Conservation (phyloP, 2,797 vertebrate genomes). For the Coreius guichenoti region DNA sequence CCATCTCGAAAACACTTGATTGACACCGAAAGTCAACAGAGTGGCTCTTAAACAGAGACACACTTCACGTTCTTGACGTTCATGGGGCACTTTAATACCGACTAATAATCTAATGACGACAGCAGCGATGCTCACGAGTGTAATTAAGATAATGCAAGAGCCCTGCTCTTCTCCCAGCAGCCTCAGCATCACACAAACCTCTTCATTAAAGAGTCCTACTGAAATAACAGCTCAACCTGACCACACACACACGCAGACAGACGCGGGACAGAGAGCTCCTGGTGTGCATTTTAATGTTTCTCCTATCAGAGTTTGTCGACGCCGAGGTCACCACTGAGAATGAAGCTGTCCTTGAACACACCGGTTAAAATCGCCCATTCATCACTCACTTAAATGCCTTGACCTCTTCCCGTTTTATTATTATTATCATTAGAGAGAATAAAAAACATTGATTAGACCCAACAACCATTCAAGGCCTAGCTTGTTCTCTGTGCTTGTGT, state of each 20-base stretch:
- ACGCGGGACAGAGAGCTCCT: not conserved
- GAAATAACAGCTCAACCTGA: constrained; percentile 69
- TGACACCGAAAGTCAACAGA: constrained; percentile 69
- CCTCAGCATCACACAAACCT: constrained; percentile 72
- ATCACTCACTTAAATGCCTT: constrained; percentile 51
- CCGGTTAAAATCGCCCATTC: constrained; percentile 40
- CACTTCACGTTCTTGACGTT: constrained; percentile 71
- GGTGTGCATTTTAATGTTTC: constrained; percentile 31
- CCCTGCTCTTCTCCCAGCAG: constrained; percentile 72
- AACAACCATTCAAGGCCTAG: constrained; percentile 56
- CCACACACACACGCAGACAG: constrained; percentile 36
- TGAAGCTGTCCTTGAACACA: constrained; percentile 41
- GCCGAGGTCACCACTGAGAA: constrained; percentile 23
- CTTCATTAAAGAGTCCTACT: constrained; percentile 68
- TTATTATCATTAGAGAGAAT: constrained; percentile 48
- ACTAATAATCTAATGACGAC: constrained; percentile 78
- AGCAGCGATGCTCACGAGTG: constrained; percentile 71
- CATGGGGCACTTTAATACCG: constrained; percentile 69
- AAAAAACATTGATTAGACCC: constrained; percentile 35
- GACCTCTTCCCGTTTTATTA: constrained; percentile 61
- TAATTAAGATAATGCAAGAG: constrained; percentile 78
- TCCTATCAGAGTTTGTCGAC: not conserved
- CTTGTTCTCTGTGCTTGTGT: constrained; percentile 2
- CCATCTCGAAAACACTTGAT: constrained; percentile 60
- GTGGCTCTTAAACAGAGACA: constrained; percentile 71